Base-by-base conservation (phyloP, 2,888 invertebrate species). In the Hypsopygia costalis region DNA sequence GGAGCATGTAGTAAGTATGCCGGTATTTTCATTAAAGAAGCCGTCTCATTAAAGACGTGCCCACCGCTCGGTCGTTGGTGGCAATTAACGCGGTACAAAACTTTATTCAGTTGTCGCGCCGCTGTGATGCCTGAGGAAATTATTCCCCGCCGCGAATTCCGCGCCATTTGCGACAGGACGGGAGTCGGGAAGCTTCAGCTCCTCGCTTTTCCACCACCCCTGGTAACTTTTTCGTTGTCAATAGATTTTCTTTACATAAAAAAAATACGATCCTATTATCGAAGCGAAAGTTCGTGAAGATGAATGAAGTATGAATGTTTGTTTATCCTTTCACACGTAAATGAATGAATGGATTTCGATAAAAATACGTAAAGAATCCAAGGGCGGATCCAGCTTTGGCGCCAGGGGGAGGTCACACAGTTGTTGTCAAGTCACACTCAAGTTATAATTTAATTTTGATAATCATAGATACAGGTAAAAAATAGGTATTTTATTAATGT, bases 21-120 rank as follows among this genome's bases (percentile, higher is more conserved):
- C 62, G 75, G 80, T 70, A 82, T 83, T 81, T 82, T 78, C 78
- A 83, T 81, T 86, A 83, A 79, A 82, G 81, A 74, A 78, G 77
- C 78, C 76, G 78, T 79, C 79, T 82, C 85, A 83, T 82, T 85
- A 82, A 71, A 77, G 78, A 75, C 77, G 72, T 72, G 73, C 74
- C 73, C 58, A 62, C 67, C 66, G 69, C 58, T 70, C 69, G 65
- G 67, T 62, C 55, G 56, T 63, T 67, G 71, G 62, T 75, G 73
- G 78, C 77, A 85, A 83, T 83, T 83, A 82, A 69, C 75, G 67
- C 72, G 59, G 67, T 68, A 68, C 72, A 74, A 73, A 81, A 81
- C 74, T 81, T 81, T 76, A 80, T 80, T 77, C 77, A 76, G 77
- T 74, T 71, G 74, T 69, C 66, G 67, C 58, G 55, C 53, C 54